Conservation (phyloP, 1,140 invertebrate genomes). For the Monochamus saltuarius region DNA sequence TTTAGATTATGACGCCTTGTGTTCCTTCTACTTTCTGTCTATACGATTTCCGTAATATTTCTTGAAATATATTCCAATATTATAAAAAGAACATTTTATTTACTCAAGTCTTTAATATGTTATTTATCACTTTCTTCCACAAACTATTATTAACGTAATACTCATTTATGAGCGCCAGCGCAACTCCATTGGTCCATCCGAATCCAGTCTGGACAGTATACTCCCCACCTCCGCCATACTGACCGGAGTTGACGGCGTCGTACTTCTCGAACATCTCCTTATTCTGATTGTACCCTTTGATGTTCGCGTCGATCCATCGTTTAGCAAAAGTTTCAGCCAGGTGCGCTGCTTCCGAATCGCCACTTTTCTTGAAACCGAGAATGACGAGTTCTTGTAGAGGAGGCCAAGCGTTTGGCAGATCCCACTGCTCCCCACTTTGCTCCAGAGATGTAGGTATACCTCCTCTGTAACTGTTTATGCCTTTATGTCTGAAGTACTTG, state of each 20-base stretch:
- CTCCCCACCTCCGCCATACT: slow-evolving; percentile 84
- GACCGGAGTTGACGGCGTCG: slow-evolving; percentile 67
- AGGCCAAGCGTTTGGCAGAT: slow-evolving; percentile 86
- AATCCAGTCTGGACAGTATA: slow-evolving; percentile 88
- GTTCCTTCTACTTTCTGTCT: too few relatives aligned
- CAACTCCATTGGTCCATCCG: slow-evolving; percentile 92
- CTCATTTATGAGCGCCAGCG: slow-evolving; percentile 3
- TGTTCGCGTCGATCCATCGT: slow-evolving; percentile 75
- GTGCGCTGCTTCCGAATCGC: slow-evolving; percentile 60
- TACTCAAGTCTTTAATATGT: too few relatives aligned
- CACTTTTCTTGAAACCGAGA: slow-evolving; percentile 54
- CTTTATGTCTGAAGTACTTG: slow-evolving; percentile 57
- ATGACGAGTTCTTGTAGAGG: slow-evolving; percentile 75
- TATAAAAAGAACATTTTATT: too few relatives aligned
- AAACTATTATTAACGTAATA: too few relatives aligned
- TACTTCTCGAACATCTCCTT: slow-evolving; percentile 88
- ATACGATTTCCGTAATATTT: too few relatives aligned
- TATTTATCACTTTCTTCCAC: too few relatives aligned
- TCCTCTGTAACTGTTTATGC: slow-evolving; percentile 58
- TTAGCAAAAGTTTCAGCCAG: slow-evolving; percentile 69
- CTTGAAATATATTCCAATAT: too few relatives aligned
- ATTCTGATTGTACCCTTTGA: slow-evolving; percentile 55
- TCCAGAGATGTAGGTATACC: slow-evolving; percentile 72
- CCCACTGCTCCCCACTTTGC: slow-evolving; percentile 81
- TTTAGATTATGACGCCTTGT: too few relatives aligned